These are phyloP conservation scores for Lochmaea crataegi DNA, from an alignment of 2,888 invertebrate species.

Conservation along the genomic window DNA sequence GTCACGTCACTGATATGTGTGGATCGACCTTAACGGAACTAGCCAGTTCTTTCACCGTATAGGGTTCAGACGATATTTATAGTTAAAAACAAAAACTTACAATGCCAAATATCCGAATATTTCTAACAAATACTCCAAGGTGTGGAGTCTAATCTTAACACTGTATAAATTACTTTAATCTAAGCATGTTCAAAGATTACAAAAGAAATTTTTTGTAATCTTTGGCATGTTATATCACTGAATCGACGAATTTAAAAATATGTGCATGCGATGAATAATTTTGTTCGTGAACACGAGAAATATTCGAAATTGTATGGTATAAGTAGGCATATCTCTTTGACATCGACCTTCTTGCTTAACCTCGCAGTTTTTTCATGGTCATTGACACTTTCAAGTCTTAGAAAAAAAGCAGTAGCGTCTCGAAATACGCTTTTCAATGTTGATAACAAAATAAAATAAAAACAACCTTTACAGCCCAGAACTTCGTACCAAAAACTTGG, in stretches of 20 bases:
- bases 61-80: too few species aligned
- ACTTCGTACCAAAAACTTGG: too few species aligned
- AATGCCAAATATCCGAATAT: background rate
- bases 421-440: background rate
- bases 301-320: background rate
- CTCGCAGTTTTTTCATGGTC: conserved; percentile 22
- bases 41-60: too few species aligned
- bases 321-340: conserved; percentile 9
- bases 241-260: background rate
- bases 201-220: too few species aligned
- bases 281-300: conserved; percentile 2
- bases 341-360: conserved; percentile 21
- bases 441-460: background rate
- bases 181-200: too few species aligned
- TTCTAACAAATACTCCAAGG: background rate
- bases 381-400: conserved; percentile 7
- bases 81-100: too few species aligned
- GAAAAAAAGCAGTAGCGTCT: background rate
- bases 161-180: background rate
- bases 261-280: conserved; percentile 14
- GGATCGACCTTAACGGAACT: too few species aligned
- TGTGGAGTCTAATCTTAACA: background rate
- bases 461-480: background rate
- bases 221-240: too few species aligned
- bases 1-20: too few species aligned